phyloP scores from a whole-genome alignment of 2,113 vertebrate species.

The Donacobius atricapilla region DNA sequence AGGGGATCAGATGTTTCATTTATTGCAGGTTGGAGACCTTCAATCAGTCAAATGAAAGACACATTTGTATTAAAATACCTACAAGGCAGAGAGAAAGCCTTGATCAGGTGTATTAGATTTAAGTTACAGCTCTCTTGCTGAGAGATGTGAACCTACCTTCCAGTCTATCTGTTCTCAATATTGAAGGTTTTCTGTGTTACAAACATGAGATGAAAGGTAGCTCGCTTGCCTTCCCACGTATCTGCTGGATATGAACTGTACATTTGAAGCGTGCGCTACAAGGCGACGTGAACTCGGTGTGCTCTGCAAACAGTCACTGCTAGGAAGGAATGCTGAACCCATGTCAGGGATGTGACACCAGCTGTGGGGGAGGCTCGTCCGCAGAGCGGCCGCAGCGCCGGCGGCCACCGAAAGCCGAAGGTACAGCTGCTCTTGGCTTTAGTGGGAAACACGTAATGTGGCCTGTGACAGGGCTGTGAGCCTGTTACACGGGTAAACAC shows the following conservation, averaged over 20 bases:
- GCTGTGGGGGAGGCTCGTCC: fast-evolving
- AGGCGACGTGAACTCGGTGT: background rate
- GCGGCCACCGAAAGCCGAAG: fast-evolving
- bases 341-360: background rate
- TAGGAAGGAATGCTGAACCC: background rate
- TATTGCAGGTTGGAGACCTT: conserved; percentile 89
- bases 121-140: conserved; percentile 79
- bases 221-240: conserved; percentile 65
- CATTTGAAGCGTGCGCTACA: background rate
- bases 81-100: conserved; percentile 78
- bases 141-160: conserved; percentile 76
- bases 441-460: background rate
- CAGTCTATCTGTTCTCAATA: conserved; percentile 77
- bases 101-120: conserved; percentile 75
- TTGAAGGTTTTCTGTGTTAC: conserved; percentile 71
- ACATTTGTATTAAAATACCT: conserved; percentile 86
- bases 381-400: background rate
- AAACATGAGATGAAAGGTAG: conserved; percentile 72
- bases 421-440: background rate
- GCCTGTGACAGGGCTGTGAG: background rate
- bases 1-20: conserved; percentile 96
- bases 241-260: conserved; percentile 62
- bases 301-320: background rate
- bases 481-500: background rate
- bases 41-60: conserved; percentile 90